Evolutionary conservation across 2,113 vertebrate genomes (phyloP).

Genomic region (Vidua chalybeata): DNA sequence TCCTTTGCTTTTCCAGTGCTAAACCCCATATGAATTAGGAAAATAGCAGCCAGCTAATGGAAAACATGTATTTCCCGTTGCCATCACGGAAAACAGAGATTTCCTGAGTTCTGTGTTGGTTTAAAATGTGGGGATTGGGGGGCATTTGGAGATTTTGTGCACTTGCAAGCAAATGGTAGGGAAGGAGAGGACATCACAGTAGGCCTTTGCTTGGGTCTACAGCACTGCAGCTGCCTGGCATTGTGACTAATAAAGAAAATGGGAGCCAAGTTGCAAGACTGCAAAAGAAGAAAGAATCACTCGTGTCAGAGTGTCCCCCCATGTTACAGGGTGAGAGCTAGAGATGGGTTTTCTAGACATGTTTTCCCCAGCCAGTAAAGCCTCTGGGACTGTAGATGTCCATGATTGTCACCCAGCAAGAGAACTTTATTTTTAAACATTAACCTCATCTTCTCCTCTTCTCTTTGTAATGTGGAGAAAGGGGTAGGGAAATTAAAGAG

Average conservation of each 20-base stretch:
- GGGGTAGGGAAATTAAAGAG: background rate
- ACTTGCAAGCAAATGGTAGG: background rate
- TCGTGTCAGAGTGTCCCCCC: background rate
- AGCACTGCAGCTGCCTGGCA: background rate
- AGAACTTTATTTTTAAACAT: background rate
- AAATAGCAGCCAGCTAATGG: background rate
- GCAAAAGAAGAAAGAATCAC: background rate
- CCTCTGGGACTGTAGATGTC: background rate
- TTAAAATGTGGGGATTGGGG: background rate
- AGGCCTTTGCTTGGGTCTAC: background rate
- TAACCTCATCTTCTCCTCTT: background rate
- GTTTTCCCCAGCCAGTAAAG: background rate
- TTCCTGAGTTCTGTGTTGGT: background rate
- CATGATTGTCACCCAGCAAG: background rate
- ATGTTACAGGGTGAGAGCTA: accelerated
- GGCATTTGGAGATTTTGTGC: background rate
- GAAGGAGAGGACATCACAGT: background rate
- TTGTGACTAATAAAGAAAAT: background rate
- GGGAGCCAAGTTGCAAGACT: background rate
- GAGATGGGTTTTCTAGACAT: background rate
- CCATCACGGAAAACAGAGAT: background rate
- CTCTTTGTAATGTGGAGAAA: background rate
- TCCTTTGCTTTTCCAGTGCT: background rate
- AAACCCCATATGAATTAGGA: background rate
- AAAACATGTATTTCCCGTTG: background rate